Evolutionary conservation across 1,140 invertebrate species (phyloP).

Genomic region (Paramacrobiotus metropolitanus): DNA sequence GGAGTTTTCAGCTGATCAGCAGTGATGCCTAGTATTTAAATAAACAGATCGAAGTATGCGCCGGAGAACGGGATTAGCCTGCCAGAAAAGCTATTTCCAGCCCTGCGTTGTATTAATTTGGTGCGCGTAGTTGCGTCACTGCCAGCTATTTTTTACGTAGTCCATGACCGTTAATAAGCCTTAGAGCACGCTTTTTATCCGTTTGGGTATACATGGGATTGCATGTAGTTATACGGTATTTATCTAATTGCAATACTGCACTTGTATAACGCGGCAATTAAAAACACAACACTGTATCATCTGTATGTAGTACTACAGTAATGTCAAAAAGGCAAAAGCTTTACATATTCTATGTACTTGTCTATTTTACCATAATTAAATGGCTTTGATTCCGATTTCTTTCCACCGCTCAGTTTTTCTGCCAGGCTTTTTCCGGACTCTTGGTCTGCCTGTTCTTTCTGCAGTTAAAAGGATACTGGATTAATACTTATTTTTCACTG

Average conservation of each 20-base stretch:
- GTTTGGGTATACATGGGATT: background rate
- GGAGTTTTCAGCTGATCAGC: background rate
- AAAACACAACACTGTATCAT: background rate
- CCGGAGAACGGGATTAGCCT: too few relatives aligned
- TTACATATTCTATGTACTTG: background rate
- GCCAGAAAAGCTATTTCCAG: too few relatives aligned
- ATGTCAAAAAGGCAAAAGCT: background rate
- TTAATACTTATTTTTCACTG: too few relatives aligned
- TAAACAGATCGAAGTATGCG: too few relatives aligned
- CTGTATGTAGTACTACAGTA: background rate
- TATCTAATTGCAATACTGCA: too few relatives aligned
- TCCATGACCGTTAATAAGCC: background rate
- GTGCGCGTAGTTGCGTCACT: background rate
- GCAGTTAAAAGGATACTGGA: background rate
- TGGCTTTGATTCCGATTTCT: constrained; percentile 1
- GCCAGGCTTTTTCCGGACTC: background rate
- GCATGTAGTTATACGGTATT: too few relatives aligned
- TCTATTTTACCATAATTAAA: background rate
- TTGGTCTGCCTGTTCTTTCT: background rate
- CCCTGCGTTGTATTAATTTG: too few relatives aligned
- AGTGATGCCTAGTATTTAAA: background rate
- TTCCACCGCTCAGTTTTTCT: background rate
- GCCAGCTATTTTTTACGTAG: background rate
- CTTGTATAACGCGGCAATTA: background rate
- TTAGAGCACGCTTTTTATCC: background rate